phyloP scores from a whole-genome alignment of 2,797 vertebrate genomes.

The Triplophysa yarkandensis region DNA sequence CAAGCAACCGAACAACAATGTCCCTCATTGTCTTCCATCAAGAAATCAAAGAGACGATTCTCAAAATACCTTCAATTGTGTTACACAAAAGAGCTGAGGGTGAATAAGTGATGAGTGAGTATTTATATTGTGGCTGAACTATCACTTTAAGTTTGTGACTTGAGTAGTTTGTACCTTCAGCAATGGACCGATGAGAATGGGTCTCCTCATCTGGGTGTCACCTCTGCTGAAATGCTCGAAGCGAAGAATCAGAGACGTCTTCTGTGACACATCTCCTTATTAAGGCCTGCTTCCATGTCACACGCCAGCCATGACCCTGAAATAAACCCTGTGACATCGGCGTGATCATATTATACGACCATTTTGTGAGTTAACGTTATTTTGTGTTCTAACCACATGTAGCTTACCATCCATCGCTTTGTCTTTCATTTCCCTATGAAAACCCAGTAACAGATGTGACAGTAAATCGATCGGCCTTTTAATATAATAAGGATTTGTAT shows the following conservation, averaged over 20 bases:
- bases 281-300: conserved; percentile 44
- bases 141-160: neutral
- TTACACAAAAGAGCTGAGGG: no score
- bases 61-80: no score
- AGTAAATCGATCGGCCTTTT: conserved; percentile 4
- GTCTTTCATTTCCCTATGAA: conserved; percentile 30
- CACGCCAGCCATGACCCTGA: conserved; percentile 43
- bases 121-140: neutral
- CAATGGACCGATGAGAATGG: conserved; percentile 23
- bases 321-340: conserved; percentile 43
- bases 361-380: conserved; percentile 29
- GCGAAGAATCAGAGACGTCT: conserved; percentile 13
- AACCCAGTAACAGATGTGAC: neutral
- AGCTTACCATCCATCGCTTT: conserved; percentile 4
- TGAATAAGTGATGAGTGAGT: no score
- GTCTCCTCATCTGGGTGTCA: conserved; percentile 31
- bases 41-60: no score
- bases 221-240: conserved; percentile 2
- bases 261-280: conserved; percentile 33
- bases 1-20: no score
- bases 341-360: conserved; percentile 33
- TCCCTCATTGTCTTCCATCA: no score
- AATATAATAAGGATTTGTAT: conserved; percentile 10
- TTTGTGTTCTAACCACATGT: neutral
- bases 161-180: conserved; percentile 20